phyloP scores from a whole-genome alignment of 2,797 vertebrate genomes.

The Tenualosa ilisha region DNA sequence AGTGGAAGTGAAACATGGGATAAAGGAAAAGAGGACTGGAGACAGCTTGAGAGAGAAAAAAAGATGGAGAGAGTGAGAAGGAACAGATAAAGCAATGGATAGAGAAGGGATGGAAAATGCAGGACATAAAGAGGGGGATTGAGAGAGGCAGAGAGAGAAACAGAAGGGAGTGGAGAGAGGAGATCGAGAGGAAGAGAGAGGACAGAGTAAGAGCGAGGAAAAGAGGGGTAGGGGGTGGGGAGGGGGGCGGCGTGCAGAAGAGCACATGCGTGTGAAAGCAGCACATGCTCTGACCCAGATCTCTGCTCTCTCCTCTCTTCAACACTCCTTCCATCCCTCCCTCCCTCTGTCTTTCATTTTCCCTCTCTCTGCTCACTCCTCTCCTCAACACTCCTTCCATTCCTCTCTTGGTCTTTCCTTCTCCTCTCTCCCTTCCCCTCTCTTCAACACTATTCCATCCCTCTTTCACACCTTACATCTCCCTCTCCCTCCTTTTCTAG shows the following conservation, averaged over 20 bases:
- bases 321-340: constrained; percentile 1
- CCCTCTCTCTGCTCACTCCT: background rate
- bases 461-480: background rate
- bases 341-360: background rate
- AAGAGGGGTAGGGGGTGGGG: background rate
- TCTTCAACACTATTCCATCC: background rate
- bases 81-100: background rate
- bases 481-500: background rate
- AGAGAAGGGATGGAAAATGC: background rate
- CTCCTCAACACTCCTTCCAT: background rate
- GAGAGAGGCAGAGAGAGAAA: background rate
- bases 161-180: background rate
- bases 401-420: background rate
- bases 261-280: background rate
- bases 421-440: background rate
- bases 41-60: no score
- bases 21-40: no score
- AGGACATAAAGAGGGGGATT: background rate
- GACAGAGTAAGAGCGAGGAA: background rate
- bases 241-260: background rate
- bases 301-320: constrained; percentile 2
- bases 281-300: constrained; percentile 20
- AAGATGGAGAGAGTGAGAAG: background rate
- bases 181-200: constrained; percentile 33
- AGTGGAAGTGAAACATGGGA: no score